Base-by-base conservation (phyloP, 1,140 invertebrate species). In the Campoletis sonorensis region DNA sequence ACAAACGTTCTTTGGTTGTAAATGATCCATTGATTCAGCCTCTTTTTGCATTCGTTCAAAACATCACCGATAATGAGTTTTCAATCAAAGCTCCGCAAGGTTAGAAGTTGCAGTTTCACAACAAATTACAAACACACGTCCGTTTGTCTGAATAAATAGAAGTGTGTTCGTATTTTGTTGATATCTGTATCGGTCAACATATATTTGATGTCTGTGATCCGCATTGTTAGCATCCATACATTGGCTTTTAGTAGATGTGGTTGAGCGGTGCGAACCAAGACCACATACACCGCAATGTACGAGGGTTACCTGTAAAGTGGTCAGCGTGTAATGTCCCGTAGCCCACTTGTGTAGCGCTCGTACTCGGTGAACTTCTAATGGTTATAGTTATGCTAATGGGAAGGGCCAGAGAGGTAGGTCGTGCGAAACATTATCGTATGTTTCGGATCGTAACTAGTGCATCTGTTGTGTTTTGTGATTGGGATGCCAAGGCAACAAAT, bases 211-310 rank as follows among this genome's bases (percentile, higher is more conserved):
- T 10, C 54, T 64, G 73, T 61, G 54, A 77, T 77, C 73, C 51
- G 51, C 73, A 58, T 61, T 61, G 73, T 33, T 33, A 54, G 73
- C 67, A 77, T 77, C 73, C 51, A 54, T 77, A 77, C 51, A 79
- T 79, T 81, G 79, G 81, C 76, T 84, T 82, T 84, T 82, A 84
- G 83, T 84, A 71, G 81, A 84, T 81, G 78, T 37, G 83, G 81
- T 81, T 18, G 61, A 80, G 75, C 83, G 15, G 75, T 82, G 49
- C 80, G 15, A 77, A 73, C 75, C 70, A 40, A 71, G 67, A 84
- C 83, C 83, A 68, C 83, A 68, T 72, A 71, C 23, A 79, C 83
- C 83, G 30, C 83, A 84, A 82, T 68, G 81, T 81, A 82, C 67
- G 83, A 82, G 83, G 67, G 79, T 81, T 81, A 80, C 83, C 81